phyloP scores from a whole-genome alignment of 2,888 invertebrate genomes.

The Malthinus seriepunctatus region DNA sequence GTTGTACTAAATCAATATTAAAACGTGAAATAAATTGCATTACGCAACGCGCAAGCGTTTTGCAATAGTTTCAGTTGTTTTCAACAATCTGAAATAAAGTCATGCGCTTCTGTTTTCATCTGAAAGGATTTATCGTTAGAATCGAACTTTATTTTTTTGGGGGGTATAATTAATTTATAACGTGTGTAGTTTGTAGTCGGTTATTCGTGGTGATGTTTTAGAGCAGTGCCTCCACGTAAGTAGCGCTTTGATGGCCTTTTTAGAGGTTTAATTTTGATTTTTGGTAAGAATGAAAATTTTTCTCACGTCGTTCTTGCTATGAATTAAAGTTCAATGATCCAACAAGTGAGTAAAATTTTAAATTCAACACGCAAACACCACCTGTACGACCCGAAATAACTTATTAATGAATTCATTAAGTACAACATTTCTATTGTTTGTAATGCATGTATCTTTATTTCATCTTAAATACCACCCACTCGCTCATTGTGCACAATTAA shows the following conservation, averaged over 20 bases:
- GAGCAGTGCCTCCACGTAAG: too few species aligned
- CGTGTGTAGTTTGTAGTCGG: too few species aligned
- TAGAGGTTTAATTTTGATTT: too few species aligned
- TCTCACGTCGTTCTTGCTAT: too few species aligned
- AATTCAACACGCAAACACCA: slow-evolving; percentile 17
- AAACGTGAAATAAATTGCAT: slow-evolving; percentile 13
- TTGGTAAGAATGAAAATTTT: too few species aligned
- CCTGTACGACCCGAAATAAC: slow-evolving; percentile 12
- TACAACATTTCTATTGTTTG: neutral
- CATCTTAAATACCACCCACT: neutral
- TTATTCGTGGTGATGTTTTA: too few species aligned
- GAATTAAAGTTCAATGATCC: slow-evolving; percentile 7
- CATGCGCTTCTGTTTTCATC: slow-evolving; percentile 19
- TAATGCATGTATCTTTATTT: neutral
- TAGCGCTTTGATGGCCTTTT: too few species aligned
- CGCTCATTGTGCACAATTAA: neutral
- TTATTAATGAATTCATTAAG: neutral
- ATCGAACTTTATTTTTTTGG: too few species aligned
- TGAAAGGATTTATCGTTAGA: slow-evolving; percentile 4
- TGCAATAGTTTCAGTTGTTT: slow-evolving; percentile 16
- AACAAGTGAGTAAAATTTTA: neutral
- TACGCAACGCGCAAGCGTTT: slow-evolving; percentile 19
- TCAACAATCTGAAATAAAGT: slow-evolving; percentile 15
- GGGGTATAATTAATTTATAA: too few species aligned
- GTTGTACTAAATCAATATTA: slow-evolving; percentile 22